These are phyloP conservation scores for Larimichthys polyactis DNA, from an alignment of 2,113 vertebrate species.

Conservation along the genomic window DNA sequence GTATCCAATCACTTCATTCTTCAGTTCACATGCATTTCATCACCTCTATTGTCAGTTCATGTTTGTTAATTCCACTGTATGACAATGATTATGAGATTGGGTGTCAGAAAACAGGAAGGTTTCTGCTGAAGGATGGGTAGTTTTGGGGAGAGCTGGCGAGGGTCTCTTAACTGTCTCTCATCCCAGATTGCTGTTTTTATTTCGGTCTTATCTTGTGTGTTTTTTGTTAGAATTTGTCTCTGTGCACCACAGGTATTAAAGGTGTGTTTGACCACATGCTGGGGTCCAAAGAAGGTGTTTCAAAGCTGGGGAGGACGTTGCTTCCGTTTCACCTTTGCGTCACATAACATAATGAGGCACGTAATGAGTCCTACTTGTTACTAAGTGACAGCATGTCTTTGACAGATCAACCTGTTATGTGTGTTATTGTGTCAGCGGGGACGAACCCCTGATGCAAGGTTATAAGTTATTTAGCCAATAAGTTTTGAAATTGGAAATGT, in stretches of 20 bases:
- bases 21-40: no score
- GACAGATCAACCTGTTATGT: not conserved
- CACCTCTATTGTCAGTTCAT: no score
- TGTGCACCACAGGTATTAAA: not conserved
- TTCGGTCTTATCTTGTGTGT: not conserved
- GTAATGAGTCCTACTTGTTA: not conserved
- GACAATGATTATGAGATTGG: no score
- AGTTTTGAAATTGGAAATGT: slow-evolving; percentile 28
- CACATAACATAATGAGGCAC: not conserved
- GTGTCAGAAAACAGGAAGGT: not conserved
- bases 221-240: not conserved
- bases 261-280: not conserved
- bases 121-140: not conserved
- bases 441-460: slow-evolving; percentile 19
- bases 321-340: no score
- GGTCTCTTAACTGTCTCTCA: not conserved
- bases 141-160: no score
- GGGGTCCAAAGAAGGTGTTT: no score
- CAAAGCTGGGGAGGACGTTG: no score
- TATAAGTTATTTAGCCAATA: slow-evolving; percentile 29
- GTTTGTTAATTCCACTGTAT: not conserved
- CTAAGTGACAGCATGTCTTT: not conserved
- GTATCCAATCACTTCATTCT: no score
- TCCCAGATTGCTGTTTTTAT: not conserved
- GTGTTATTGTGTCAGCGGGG: not conserved